phyloP scores from a whole-genome alignment of 2,113 vertebrate genomes.

The Struthio camelus region DNA sequence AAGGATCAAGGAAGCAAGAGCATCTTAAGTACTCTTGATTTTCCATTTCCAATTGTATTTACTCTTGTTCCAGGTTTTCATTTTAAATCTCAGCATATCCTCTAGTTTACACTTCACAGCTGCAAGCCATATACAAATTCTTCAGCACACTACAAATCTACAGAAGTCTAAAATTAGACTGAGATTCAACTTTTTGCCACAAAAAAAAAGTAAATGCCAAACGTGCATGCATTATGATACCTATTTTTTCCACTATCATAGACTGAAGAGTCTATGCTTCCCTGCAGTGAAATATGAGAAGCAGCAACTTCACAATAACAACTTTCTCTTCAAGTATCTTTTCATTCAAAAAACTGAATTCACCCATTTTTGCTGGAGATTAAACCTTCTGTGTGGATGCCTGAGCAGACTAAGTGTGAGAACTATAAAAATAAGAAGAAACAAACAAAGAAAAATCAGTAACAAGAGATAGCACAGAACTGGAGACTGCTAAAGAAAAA shows the following conservation, averaged over 20 bases:
- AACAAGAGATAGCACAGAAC: neutral
- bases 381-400: neutral
- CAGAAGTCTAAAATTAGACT: neutral
- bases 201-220: neutral
- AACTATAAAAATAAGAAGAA: neutral
- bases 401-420: neutral
- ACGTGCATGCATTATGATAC: neutral
- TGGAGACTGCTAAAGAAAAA: neutral
- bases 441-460: neutral
- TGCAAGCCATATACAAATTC: neutral
- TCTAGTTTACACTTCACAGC: neutral
- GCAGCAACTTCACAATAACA: neutral
- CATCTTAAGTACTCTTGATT: neutral
- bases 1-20: neutral
- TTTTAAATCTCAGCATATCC: neutral
- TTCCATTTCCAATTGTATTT: neutral
- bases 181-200: neutral
- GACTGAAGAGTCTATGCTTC: neutral
- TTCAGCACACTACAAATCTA: neutral
- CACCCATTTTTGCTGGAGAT: neutral
- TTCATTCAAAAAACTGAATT: neutral
- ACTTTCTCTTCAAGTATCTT: neutral
- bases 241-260: neutral
- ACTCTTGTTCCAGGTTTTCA: neutral
- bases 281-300: neutral